Evolutionary conservation across 2,113 vertebrate genomes (phyloP), one percentile per base, ranked within the genome.

Genomic region (Empidonax alnorum): DNA sequence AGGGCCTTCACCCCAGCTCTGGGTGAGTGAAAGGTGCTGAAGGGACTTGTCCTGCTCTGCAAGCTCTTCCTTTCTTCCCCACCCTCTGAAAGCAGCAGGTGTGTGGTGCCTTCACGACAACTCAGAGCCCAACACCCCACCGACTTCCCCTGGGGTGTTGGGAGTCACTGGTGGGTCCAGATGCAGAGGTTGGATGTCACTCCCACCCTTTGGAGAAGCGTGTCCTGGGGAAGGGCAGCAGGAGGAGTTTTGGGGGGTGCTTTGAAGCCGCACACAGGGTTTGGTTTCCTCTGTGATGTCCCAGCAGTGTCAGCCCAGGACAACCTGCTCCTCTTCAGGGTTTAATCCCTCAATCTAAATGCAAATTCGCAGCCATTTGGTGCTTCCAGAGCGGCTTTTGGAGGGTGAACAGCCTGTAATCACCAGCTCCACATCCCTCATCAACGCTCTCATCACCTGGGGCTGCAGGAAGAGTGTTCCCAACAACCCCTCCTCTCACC

Each of bases 221-320:
- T 8, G 55, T 22, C 53, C 7, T 24, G 52, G 25, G 49, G 1
- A 47, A 49, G 24, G 46, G 62, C 2, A 4, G n/a, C 18, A 25
- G 35, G 21, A 47, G 5, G 24, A 20, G 16, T 8, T 37, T 37
- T 35, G 28, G 31, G 25, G 30, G 31, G 18, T 28, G 33, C 5
- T 30, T 53, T n/a, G 23, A 22, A 53, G 44, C 18, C 66, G 27
- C 3, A 0, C 10, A 5, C 1, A n/a, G 2, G 11, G 19, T 77
- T 82, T 66, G 12, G 16, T 53, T 30, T 87, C 50, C 19, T 41
- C 33, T n/a, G 33, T 23, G 33, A 23, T 9, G 35, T 9, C n/a
- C 13, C 21, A 23, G 13, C 12, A 58, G 58, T 14, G 23, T 76
- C 47, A 35, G 27, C 30, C 13, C 25, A 46, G 37, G 46, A 59